Conservation (phyloP, 2,113 vertebrate genomes). For the Pardalotus punctatus region DNA sequence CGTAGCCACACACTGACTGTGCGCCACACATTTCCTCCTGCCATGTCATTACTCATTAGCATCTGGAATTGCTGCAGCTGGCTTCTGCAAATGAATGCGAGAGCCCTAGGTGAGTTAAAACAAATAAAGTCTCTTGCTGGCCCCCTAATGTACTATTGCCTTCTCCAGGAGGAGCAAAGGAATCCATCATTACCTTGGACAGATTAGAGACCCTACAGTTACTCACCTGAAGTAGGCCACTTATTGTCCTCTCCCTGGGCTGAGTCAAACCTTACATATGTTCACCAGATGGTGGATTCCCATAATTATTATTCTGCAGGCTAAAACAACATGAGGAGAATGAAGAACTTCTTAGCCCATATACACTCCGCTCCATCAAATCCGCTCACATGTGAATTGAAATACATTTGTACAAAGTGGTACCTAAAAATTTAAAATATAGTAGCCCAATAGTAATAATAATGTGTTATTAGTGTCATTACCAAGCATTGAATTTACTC, state of each 20-base stretch:
- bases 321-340: not conserved
- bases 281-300: constrained; percentile 22
- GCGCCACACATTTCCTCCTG: constrained; percentile 16
- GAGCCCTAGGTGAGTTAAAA: not conserved
- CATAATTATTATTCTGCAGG: not conserved
- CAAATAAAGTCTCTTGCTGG: constrained; percentile 15
- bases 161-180: not conserved
- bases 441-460: not conserved
- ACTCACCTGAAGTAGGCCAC: constrained; percentile 32
- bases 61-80: not conserved
- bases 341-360: not conserved
- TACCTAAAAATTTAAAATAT: not conserved
- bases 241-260: not conserved
- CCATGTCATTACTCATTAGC: constrained; percentile 15
- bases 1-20: not conserved
- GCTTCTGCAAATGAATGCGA: not conserved
- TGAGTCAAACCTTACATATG: not conserved
- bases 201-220: not conserved
- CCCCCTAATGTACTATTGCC: not conserved
- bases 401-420: not conserved
- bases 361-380: not conserved
- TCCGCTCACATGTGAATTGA: not conserved
- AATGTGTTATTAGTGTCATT: not conserved
- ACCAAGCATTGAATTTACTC: not conserved
- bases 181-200: not conserved